phyloP scores from a whole-genome alignment of 2,888 invertebrate genomes.

The Pedicia rivosa region DNA sequence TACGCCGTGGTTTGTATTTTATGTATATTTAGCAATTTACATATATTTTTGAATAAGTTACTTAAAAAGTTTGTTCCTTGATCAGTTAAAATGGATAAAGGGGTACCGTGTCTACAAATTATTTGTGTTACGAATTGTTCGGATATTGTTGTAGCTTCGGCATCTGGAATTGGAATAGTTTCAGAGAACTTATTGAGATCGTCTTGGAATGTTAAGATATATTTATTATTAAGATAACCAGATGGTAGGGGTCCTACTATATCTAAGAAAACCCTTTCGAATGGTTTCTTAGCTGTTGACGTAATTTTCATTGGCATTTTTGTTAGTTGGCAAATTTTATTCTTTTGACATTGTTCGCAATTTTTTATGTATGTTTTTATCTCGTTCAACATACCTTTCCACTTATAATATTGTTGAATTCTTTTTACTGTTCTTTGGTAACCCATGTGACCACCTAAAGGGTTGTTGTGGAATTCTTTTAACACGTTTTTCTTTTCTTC shows the following conservation, averaged over 20 bases:
- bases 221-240: slow-evolving; percentile 14
- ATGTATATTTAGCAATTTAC: too few relatives aligned
- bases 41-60: slow-evolving; percentile 15
- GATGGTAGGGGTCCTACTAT: slow-evolving; percentile 17
- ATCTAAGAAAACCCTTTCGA: slow-evolving; percentile 18
- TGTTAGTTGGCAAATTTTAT: slow-evolving; percentile 15
- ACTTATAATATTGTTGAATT: too few relatives aligned
- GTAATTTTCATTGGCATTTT: slow-evolving; percentile 19
- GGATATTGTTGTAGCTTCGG: slow-evolving; percentile 18
- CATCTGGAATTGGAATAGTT: slow-evolving; percentile 19
- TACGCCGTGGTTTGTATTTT: too few relatives aligned
- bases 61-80: slow-evolving; percentile 6
- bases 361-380: slow-evolving; percentile 11
- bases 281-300: slow-evolving; percentile 14
- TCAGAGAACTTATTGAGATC: slow-evolving; percentile 20
- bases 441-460: too few relatives aligned
- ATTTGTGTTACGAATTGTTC: slow-evolving; percentile 10
- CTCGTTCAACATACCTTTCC: too few relatives aligned
- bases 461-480: too few relatives aligned
- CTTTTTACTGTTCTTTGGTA: too few relatives aligned
- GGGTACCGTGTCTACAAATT: slow-evolving; percentile 10
- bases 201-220: slow-evolving; percentile 22
- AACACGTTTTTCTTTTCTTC: too few relatives aligned
- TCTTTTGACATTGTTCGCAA: slow-evolving; percentile 20
- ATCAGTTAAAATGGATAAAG: neutral